Conservation (phyloP, 2,797 vertebrate species). For the Ctenopoma multispine region DNA sequence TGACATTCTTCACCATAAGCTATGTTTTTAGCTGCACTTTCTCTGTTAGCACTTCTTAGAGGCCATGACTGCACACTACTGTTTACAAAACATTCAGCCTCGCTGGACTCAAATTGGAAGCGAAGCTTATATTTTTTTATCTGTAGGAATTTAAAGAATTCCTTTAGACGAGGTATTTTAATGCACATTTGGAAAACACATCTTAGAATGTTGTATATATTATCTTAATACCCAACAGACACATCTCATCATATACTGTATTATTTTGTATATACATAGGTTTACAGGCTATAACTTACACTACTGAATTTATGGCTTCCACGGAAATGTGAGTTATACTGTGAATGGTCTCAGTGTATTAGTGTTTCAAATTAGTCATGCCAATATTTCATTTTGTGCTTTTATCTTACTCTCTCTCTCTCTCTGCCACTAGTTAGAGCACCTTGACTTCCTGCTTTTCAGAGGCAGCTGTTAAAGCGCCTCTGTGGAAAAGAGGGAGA, state of each 20-base stretch:
- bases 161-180: not conserved
- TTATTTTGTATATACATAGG: constrained; percentile 40
- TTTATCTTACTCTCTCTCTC: constrained; percentile 37
- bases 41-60: constrained; percentile 52
- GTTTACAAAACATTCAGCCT: constrained; percentile 59
- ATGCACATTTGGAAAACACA: constrained; percentile 34
- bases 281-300: constrained; percentile 41
- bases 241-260: constrained; percentile 40
- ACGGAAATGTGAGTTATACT: constrained; percentile 46
- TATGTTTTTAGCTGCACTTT: constrained; percentile 72
- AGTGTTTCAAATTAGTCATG: constrained; percentile 61
- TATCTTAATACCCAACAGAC: constrained; percentile 23
- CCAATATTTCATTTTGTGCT: constrained; percentile 58
- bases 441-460: constrained; percentile 69
- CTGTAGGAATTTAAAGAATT: constrained; percentile 24
- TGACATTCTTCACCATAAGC: constrained; percentile 63
- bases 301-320: constrained; percentile 57
- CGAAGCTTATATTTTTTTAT: constrained; percentile 44
- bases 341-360: constrained; percentile 52
- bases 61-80: constrained; percentile 40
- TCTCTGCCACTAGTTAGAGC: constrained; percentile 60
- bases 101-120: constrained; percentile 39
- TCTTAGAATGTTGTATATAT: constrained; percentile 48
- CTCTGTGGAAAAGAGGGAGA: constrained; percentile 42
- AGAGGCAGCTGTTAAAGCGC: constrained; percentile 29